These are phyloP conservation scores for Cheilosia soror DNA, from an alignment of 2,888 invertebrate genomes.

Conservation along the genomic window DNA sequence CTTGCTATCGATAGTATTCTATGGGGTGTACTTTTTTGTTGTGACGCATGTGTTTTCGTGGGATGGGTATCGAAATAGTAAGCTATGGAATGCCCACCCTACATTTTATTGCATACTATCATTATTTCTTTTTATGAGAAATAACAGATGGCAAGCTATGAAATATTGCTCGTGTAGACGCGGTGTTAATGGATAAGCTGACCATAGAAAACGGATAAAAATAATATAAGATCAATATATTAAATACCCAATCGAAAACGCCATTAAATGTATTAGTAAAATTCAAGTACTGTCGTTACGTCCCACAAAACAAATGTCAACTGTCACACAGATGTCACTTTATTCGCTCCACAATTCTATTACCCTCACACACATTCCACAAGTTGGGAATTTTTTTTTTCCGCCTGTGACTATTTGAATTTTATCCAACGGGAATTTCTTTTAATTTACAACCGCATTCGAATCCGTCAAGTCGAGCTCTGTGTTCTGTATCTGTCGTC, in stretches of 20 bases:
- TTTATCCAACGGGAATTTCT: conserved; percentile 59
- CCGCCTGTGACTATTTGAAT: conserved; percentile 57
- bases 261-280: neutral
- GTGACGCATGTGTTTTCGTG: too few relatives aligned
- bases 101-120: too few relatives aligned
- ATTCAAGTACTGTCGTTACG: conserved; percentile 1
- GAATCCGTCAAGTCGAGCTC: conserved; percentile 49
- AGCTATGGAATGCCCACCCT: too few relatives aligned
- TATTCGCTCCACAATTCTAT: neutral
- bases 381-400: conserved; percentile 40
- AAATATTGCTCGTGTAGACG: too few relatives aligned
- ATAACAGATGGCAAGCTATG: too few relatives aligned
- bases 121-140: too few relatives aligned
- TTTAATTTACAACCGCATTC: conserved; percentile 61
- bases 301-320: conserved; percentile 15
- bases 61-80: too few relatives aligned
- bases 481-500: conserved; percentile 39
- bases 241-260: neutral
- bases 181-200: too few relatives aligned
- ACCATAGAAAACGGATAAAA: too few relatives aligned
- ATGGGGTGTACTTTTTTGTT: too few relatives aligned
- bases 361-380: conserved; percentile 18
- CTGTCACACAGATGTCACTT: neutral
- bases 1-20: too few relatives aligned
- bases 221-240: too few relatives aligned